Conservation (phyloP, 2,797 vertebrate species). For the Sebastes variabilis region DNA sequence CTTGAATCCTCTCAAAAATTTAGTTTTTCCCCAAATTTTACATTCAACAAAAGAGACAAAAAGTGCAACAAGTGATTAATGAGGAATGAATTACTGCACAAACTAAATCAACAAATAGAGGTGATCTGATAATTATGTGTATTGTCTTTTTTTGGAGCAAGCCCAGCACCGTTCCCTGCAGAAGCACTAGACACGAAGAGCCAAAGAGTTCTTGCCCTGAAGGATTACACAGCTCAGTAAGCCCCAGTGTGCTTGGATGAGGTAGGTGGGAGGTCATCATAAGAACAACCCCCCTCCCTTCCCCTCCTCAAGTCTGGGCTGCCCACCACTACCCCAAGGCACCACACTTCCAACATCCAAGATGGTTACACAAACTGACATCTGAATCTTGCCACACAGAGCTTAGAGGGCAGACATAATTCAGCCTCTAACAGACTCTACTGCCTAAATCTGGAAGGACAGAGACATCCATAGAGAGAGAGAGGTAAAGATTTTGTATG, state of each 20-base stretch:
- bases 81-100: background rate
- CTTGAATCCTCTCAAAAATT: background rate
- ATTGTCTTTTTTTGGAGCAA: background rate
- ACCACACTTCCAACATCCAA: slow-evolving; percentile 18
- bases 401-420: slow-evolving; percentile 35
- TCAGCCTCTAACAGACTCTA: slow-evolving; percentile 41
- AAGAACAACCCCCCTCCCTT: background rate
- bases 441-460: slow-evolving; percentile 5
- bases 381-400: slow-evolving; percentile 46
- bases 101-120: background rate
- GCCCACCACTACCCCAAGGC: slow-evolving; percentile 32
- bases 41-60: background rate
- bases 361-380: slow-evolving; percentile 52
- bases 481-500: no score
- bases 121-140: background rate
- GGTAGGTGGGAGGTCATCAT: slow-evolving; percentile 43
- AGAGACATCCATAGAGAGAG: background rate
- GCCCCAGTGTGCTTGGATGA: slow-evolving; percentile 12
- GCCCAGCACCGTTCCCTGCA: background rate
- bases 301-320: background rate
- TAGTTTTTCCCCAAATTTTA: background rate
- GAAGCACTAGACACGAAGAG: background rate
- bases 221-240: slow-evolving; percentile 41
- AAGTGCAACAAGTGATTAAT: background rate
- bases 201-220: slow-evolving; percentile 1